Evolutionary conservation across 2,888 invertebrate genomes (phyloP).

Genomic region (Trichogramma dendrolimi): DNA sequence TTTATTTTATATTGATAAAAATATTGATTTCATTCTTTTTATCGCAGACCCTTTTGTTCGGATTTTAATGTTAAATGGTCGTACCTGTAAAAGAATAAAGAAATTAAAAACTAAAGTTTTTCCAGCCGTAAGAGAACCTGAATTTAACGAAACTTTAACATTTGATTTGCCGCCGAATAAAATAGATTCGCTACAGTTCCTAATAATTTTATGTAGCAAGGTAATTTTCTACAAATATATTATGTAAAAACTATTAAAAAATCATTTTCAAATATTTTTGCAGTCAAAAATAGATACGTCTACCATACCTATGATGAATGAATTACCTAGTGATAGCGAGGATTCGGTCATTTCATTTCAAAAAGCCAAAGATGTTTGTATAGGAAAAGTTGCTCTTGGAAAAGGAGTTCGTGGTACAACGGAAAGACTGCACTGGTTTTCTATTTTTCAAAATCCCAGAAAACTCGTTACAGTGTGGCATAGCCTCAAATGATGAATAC

Average conservation of each 20-base stretch:
- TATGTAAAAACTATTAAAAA: neutral
- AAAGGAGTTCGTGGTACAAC: slow-evolving; percentile 48
- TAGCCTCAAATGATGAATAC: slow-evolving; percentile 40
- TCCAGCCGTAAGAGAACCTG: slow-evolving; percentile 42
- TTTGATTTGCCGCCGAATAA: slow-evolving; percentile 50
- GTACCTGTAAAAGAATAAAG: slow-evolving; percentile 49
- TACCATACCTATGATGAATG: slow-evolving; percentile 24
- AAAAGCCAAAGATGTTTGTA: slow-evolving; percentile 39
- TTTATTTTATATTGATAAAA: slow-evolving; percentile 7
- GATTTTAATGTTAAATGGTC: slow-evolving; percentile 50
- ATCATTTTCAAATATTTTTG: neutral
- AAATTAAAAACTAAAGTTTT: slow-evolving; percentile 49
- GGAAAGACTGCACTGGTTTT: slow-evolving; percentile 49
- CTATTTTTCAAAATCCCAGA: slow-evolving; percentile 48
- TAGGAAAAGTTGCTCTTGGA: slow-evolving; percentile 50
- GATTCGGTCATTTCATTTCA: slow-evolving; percentile 43
- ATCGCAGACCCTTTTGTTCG: slow-evolving; percentile 51
- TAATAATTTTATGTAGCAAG: slow-evolving; percentile 48
- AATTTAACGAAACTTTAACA: slow-evolving; percentile 52
- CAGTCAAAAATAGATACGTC: neutral
- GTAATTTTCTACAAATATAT: slow-evolving; percentile 30
- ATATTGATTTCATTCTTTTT: slow-evolving; percentile 9
- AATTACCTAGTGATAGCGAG: slow-evolving; percentile 45
- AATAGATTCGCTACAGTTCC: slow-evolving; percentile 49
- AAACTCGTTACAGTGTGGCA: slow-evolving; percentile 51